These are phyloP conservation scores for Excalfactoria chinensis DNA, from an alignment of 2,113 vertebrate species.

Conservation along the genomic window DNA sequence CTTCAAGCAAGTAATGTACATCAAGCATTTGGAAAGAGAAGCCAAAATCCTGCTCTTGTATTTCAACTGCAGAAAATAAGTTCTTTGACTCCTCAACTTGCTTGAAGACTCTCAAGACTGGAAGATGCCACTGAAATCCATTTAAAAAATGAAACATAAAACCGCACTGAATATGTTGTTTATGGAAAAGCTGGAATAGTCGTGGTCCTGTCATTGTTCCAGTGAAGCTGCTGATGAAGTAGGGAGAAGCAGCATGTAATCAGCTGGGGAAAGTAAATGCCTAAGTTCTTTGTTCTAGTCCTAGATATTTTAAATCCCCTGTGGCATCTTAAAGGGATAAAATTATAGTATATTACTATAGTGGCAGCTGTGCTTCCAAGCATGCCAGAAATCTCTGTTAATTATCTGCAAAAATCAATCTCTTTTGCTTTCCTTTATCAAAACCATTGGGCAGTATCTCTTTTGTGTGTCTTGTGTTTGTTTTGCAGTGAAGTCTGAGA, in stretches of 20 bases:
- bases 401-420: not conserved
- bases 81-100: not conserved
- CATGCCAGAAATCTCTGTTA: not conserved
- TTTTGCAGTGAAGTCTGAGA: not conserved
- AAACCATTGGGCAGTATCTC: not conserved
- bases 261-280: not conserved
- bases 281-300: not conserved
- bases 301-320: not conserved
- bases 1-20: not conserved
- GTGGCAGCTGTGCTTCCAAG: not conserved
- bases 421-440: not conserved
- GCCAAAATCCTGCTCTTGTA: not conserved
- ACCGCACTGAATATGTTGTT: not conserved
- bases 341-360: not conserved
- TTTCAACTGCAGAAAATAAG: not conserved
- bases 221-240: not conserved
- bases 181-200: not conserved
- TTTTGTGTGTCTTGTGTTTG: not conserved
- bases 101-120: accelerated
- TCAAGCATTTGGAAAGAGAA: not conserved
- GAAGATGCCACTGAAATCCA: not conserved
- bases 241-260: not conserved
- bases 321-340: not conserved
- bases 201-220: not conserved
- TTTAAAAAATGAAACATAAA: not conserved